Base-by-base conservation (phyloP, 1,140 invertebrate species). In the Listronotus oregonensis region DNA sequence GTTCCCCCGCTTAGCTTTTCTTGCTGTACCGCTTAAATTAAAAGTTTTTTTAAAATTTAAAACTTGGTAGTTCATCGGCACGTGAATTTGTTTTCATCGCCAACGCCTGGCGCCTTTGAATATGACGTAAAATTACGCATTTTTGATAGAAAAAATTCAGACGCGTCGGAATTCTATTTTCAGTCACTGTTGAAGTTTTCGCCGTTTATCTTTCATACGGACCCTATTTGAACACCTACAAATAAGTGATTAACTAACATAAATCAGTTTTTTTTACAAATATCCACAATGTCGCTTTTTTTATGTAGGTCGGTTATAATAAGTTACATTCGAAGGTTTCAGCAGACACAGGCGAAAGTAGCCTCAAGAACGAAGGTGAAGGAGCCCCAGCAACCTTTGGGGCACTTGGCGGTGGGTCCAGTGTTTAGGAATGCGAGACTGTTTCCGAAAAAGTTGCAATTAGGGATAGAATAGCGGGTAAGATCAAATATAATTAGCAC, bases 391-490 rank as follows among this genome's bases (percentile, higher is more conserved):
- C 17, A 47, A n/a, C 44, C 40, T 57, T 37, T 60, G 15, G 58
- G 59, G 5, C 21, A 51, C 6, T 31, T 63, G 32, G 60, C 65
- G 7, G 37, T 37, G n/a, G 62, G 62, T 6, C 71, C 71, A 43
- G 66, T 68, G 47, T 90, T 89, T 69, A 84, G 85, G 71, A 81
- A 86, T 76, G 88, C 87, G 12, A 78, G 84, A 51, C 78, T 87
- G 55, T 89, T 84, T 77, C 80, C 83, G 0, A 87, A 9, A 82
- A 84, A 72, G 82, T 87, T 5, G 88, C 87, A 0, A 65, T 89
- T 1, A 83, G 85, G 72, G 89, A 90, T 80, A 75, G 81, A 10
- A 73, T 81, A 65, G 87, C 87, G 1, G 82, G 82, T 66, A 66
- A 54, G 51, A 14, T 34, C n/a, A n/a, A n/a, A n/a, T n/a, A n/a